A percentile compares a stretch with the other conserved stretches of the same genome.
Conservation (phyloP, 2,797 vertebrate species). For the Gambusia yucatana region DNA sequence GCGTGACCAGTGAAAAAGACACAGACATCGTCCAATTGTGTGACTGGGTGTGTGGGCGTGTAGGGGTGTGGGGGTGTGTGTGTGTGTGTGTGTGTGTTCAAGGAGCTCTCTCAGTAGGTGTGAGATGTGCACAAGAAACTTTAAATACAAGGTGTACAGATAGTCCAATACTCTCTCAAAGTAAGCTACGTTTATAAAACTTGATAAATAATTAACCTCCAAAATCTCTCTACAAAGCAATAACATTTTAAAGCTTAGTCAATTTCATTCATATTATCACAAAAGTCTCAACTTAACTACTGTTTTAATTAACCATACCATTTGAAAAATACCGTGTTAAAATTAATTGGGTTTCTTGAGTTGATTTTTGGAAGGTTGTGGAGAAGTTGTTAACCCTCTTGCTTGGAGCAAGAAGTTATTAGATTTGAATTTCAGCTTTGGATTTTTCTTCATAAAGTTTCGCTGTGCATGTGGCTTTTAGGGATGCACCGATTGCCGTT, state of each 20-base stretch:
- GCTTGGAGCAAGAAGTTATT: not conserved
- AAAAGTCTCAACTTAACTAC: conserved; percentile 10
- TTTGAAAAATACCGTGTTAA: conserved; percentile 56
- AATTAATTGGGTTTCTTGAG: conserved; percentile 50
- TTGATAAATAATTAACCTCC: conserved; percentile 17
- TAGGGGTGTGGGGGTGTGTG: no score
- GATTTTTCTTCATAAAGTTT: not conserved
- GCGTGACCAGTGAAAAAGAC: conserved; percentile 9
- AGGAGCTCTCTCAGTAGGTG: not conserved
- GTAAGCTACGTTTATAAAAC: not conserved
- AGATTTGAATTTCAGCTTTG: not conserved
- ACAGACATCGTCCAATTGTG: conserved; percentile 4
- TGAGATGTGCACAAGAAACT: not conserved
- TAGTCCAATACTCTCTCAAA: not conserved
- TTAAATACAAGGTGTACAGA: not conserved
- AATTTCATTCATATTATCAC: not conserved
- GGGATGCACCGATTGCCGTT: no score
- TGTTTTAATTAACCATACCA: conserved; percentile 58
- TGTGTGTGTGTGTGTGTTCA: not conserved
- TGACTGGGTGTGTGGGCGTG: not conserved
- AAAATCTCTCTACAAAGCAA: not conserved
- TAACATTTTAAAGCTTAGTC: no score
- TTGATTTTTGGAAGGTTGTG: conserved; percentile 17
- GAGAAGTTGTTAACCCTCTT: not conserved
- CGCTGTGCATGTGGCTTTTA: no score